phyloP scores from a whole-genome alignment of 1,140 invertebrate species.

The Mercenaria mercenaria region DNA sequence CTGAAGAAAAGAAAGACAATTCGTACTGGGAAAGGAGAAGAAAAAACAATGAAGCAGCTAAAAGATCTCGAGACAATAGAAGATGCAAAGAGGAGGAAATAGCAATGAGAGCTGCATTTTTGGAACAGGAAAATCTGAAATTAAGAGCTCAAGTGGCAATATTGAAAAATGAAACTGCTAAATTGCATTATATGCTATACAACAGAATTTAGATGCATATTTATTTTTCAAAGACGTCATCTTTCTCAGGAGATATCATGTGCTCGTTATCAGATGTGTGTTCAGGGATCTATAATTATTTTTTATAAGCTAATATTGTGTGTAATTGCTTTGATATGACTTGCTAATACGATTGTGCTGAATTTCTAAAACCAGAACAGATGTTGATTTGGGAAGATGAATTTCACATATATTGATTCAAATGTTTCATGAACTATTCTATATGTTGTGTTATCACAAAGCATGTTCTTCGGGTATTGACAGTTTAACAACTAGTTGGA shows the following conservation, averaged over 20 bases:
- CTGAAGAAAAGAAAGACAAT: slow-evolving; percentile 90
- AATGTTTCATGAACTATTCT: too few relatives aligned
- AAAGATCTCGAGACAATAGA: slow-evolving; percentile 95
- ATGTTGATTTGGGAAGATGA: too few relatives aligned
- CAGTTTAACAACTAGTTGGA: too few relatives aligned
- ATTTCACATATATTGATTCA: too few relatives aligned
- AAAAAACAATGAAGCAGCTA: slow-evolving; percentile 98
- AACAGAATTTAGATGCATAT: slow-evolving; percentile 74
- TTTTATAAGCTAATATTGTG: background rate
- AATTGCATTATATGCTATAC: slow-evolving; percentile 84
- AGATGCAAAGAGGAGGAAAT: slow-evolving; percentile 97
- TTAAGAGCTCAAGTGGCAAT: slow-evolving; percentile 89
- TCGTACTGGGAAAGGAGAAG: slow-evolving; percentile 95
- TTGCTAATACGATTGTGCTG: background rate
- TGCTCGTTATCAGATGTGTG: slow-evolving; percentile 19
- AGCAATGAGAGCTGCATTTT: slow-evolving; percentile 93
- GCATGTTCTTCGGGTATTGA: too few relatives aligned
- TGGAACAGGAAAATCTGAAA: slow-evolving; percentile 93
- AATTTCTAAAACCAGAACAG: too few relatives aligned
- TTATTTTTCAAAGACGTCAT: background rate
- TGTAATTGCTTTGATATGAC: background rate
- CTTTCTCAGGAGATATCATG: background rate
- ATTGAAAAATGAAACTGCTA: slow-evolving; percentile 88
- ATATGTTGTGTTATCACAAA: too few relatives aligned
- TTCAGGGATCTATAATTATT: slow-evolving; percentile 15